Evolutionary conservation across 2,888 invertebrate species (phyloP), one percentile per base, ranked within the genome.

Genomic region (Lycaena phlaeas): DNA sequence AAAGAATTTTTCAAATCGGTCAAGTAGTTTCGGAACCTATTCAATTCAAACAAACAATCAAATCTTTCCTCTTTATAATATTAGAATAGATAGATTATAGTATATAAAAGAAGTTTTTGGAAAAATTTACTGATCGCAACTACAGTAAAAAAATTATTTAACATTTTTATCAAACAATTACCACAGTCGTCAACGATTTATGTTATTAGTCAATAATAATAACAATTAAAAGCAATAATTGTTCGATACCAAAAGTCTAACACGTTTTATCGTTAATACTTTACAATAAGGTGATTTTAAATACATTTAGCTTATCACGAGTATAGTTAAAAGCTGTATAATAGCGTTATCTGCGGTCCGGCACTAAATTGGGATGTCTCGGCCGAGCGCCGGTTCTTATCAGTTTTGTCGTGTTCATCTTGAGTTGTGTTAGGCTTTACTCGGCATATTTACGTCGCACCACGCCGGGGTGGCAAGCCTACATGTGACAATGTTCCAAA

Each of bases 381-480:
- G 62, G 61, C 61, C 61, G 61, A 65, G 70, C 70, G 75, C 73
- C 66, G 64, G 59, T 57, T 56, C 69, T 82, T 84, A 82, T 82
- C 82, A 79, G 77, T 74, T 74, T 73, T 72, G 82, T 81, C 82
- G 71, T 82, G 82, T 82, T 77, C 78, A 74, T 77, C 77, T 77
- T 84, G 82, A 84, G 81, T 82, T 84, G 78, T 78, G 81, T 82
- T 82, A 74, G 79, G 81, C 82, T 82, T 82, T 78, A 78, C 72
- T 62, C 54, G 69, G 73, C 65, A 75, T 74, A 76, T 81, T 79
- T 81, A 81, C 76, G 73, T 70, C 63, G 59, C 52, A 49, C 61
- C 57, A 56, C 68, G 65, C 59, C 68, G 61, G 71, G 71, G 73
- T 70, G 57, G 65, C 63, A 53, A 51, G 65, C 68, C 68, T 67